Evolutionary conservation across 2,888 invertebrate genomes (phyloP), one percentile per base, ranked within the genome.

Genomic region (Philaethria dido): DNA sequence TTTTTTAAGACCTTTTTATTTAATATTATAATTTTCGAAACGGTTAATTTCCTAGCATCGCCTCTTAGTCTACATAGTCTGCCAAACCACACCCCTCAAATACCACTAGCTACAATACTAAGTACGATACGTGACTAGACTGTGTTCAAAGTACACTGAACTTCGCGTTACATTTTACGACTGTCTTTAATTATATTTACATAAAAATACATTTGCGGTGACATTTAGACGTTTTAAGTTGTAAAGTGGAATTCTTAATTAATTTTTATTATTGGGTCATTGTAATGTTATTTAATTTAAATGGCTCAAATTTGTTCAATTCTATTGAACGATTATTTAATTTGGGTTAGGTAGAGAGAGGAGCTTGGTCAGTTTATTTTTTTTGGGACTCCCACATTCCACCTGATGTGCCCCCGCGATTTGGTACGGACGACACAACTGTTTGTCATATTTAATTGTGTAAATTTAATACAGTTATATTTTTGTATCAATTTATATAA

Each of bases 111-210:
- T 60, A 45, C 59, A 45, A 60, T 45, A 60, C 59, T 64, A 69
- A 69, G 64, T 66, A 67, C 59, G 63, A 66, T 62, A 48, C 69
- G 69, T 71, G 71, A 71, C 71, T 71, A 69, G 71, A 69, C 71
- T 69, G 42, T 66, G 69, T 64, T 62, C 64, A 66, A 54, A 57
- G 71, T 52, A 59, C 71, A 54, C 47, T 69, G 69, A 71, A 66
- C 71, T 66, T 59, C 47, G 59, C 62, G 20, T 59, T 42, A 69
- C 57, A 64, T 62, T 66, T 67, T 66, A 66, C 44, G 52, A 52
- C 39, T 39, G 57, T 59, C 63, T 63, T 60, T 62, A 64, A 69
- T 60, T 64, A 69, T 64, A 66, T 52, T 64, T 42, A 66, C 64
- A 62, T 47, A 62, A 60, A 45, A 45, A 60, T 60, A 57, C n/a